Percentiles rank a stretch among this genome's conserved stretches.
Conservation (phyloP, 2,113 vertebrate species). For the Lathamus discolor region DNA sequence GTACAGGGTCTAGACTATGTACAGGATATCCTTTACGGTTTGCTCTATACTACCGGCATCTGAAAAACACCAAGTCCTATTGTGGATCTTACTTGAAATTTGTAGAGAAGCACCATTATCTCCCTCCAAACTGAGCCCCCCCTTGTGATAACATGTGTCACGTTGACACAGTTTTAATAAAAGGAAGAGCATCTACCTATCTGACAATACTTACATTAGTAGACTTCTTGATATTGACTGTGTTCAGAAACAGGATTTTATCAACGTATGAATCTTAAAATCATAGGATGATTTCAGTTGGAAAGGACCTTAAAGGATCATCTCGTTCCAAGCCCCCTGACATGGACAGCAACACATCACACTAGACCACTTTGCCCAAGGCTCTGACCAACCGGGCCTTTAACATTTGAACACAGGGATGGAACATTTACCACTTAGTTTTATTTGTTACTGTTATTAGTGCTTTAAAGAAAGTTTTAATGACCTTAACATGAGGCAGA, state of each 20-base stretch:
- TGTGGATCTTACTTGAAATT: neutral
- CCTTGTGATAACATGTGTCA: neutral
- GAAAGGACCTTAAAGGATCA: neutral
- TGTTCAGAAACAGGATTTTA: neutral
- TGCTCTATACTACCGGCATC: neutral
- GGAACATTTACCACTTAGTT: neutral
- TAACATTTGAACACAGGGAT: neutral
- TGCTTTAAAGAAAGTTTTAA: neutral
- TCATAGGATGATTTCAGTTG: neutral
- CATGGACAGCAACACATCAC: neutral
- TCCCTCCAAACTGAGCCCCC: neutral
- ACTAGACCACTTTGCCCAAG: neutral
- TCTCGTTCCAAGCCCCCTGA: neutral
- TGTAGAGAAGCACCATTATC: neutral
- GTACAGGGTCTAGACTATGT: neutral
- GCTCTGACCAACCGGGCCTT: neutral
- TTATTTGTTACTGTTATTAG: neutral
- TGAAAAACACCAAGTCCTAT: neutral
- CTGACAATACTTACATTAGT: fast-evolving
- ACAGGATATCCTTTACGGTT: fast-evolving
- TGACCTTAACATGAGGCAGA: neutral
- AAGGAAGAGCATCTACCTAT: neutral
- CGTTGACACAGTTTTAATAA: neutral
- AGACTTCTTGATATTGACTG: neutral
- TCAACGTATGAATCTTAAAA: neutral